phyloP scores from a whole-genome alignment of 2,113 vertebrate genomes.

The Thamnaconus septentrionalis region DNA sequence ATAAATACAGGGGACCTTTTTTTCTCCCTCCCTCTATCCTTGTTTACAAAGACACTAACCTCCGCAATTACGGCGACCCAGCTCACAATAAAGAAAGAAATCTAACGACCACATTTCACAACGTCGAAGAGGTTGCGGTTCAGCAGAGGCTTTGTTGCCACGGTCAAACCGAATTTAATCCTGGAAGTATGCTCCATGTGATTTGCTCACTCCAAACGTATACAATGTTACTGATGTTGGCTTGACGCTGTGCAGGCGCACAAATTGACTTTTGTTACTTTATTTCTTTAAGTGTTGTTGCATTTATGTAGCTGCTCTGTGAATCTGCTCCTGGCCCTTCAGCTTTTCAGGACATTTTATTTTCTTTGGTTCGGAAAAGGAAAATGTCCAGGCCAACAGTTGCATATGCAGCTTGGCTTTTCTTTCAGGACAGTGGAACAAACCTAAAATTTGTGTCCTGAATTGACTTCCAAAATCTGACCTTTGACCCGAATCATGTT shows the following conservation, averaged over 20 bases:
- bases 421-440: too few species aligned
- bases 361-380: background rate
- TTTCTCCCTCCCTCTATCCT: background rate
- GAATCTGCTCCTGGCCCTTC: background rate
- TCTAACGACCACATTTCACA: slow-evolving; percentile 38
- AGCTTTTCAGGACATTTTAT: background rate
- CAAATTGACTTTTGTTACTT: slow-evolving; percentile 6
- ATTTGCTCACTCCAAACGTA: slow-evolving; percentile 18
- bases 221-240: slow-evolving; percentile 17
- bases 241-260: slow-evolving; percentile 7
- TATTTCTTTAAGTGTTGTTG: background rate
- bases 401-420: too few species aligned
- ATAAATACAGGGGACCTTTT: slow-evolving; percentile 24
- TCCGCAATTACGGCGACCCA: slow-evolving; percentile 44
- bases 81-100: slow-evolving; percentile 28
- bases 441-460: too few species aligned
- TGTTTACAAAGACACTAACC: slow-evolving; percentile 42
- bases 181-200: slow-evolving; percentile 11
- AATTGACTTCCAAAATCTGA: too few species aligned
- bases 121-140: slow-evolving; percentile 30
- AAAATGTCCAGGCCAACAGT: too few species aligned
- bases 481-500: too few species aligned
- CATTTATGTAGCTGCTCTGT: background rate
- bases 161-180: slow-evolving; percentile 12
- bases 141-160: slow-evolving; percentile 22